A percentile compares a stretch with the other conserved stretches of the same genome.
These are phyloP conservation scores for Apis dorsata DNA, from an alignment of 1,140 invertebrate species.

Conservation along the genomic window DNA sequence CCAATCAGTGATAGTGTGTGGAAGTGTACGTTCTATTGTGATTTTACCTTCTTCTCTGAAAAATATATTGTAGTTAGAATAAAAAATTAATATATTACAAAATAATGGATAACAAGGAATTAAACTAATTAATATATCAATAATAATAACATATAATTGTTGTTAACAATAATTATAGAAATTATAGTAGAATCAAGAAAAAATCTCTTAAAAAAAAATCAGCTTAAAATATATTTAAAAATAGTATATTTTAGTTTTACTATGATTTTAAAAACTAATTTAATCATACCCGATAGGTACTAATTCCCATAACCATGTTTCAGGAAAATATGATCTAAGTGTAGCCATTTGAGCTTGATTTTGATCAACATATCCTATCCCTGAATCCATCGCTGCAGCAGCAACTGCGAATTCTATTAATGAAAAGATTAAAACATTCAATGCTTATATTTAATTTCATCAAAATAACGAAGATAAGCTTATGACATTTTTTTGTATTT, in stretches of 20 bases:
- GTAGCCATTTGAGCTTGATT: slow-evolving; percentile 68
- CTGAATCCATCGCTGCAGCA: slow-evolving; percentile 57
- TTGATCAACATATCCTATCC: slow-evolving; percentile 73
- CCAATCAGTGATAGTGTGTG: slow-evolving; percentile 89
- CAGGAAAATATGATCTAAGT: slow-evolving; percentile 83
- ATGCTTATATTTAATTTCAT: not conserved
- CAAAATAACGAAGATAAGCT: not conserved
- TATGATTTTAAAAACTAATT: not conserved
- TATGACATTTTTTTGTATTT: too few species aligned
- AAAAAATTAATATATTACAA: too few species aligned
- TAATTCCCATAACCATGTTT: slow-evolving; percentile 86
- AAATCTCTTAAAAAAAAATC: too few species aligned
- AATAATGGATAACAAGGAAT: too few species aligned
- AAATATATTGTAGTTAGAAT: not conserved
- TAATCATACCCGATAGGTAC: slow-evolving; percentile 79
- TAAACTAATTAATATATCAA: too few species aligned
- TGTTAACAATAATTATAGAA: too few species aligned
- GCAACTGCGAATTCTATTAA: slow-evolving; percentile 53
- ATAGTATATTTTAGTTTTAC: not conserved
- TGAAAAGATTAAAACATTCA: not conserved
- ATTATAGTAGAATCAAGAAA: too few species aligned
- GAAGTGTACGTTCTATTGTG: slow-evolving; percentile 80
- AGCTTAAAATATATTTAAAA: too few species aligned
- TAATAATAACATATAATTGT: too few species aligned
- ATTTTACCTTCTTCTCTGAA: slow-evolving; percentile 80